phyloP scores from a whole-genome alignment of 1,140 invertebrate species.

The Bombus impatiens region DNA sequence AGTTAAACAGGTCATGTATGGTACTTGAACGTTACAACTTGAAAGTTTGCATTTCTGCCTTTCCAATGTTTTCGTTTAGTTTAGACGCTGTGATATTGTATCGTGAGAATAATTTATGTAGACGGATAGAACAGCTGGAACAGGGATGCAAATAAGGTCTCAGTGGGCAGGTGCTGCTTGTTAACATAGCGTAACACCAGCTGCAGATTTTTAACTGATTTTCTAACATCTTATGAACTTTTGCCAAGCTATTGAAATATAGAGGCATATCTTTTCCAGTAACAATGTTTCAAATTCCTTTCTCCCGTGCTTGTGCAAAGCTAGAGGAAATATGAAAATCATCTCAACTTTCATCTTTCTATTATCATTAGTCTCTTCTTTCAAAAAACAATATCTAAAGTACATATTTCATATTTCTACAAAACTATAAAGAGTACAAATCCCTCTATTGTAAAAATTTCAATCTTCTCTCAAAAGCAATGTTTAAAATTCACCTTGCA shows the following conservation, averaged over 20 bases:
- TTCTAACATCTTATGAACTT: not conserved
- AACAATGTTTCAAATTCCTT: too few relatives aligned
- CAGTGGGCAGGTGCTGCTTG: not conserved
- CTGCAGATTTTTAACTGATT: not conserved
- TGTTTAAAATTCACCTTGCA: too few relatives aligned
- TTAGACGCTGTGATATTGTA: not conserved
- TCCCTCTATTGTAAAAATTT: too few relatives aligned
- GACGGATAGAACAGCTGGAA: not conserved
- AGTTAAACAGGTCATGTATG: not conserved
- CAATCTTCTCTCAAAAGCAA: not conserved
- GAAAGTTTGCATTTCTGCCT: not conserved
- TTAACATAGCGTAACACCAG: constrained; percentile 12
- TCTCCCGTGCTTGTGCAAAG: not conserved
- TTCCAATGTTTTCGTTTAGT: not conserved
- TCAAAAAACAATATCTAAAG: too few relatives aligned
- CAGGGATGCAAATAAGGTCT: not conserved
- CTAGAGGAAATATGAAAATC: not conserved
- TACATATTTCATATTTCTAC: too few relatives aligned
- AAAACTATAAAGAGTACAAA: too few relatives aligned
- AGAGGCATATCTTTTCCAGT: not conserved
- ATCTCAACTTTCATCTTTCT: too few relatives aligned
- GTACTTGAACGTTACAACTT: not conserved
- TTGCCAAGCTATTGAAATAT: not conserved
- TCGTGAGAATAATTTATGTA: too few relatives aligned
- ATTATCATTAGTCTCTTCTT: too few relatives aligned